These are phyloP conservation scores for Patiria pectinifera DNA, from an alignment of 53 echinoderm and acorn worm species.

Conservation along the genomic window DNA sequence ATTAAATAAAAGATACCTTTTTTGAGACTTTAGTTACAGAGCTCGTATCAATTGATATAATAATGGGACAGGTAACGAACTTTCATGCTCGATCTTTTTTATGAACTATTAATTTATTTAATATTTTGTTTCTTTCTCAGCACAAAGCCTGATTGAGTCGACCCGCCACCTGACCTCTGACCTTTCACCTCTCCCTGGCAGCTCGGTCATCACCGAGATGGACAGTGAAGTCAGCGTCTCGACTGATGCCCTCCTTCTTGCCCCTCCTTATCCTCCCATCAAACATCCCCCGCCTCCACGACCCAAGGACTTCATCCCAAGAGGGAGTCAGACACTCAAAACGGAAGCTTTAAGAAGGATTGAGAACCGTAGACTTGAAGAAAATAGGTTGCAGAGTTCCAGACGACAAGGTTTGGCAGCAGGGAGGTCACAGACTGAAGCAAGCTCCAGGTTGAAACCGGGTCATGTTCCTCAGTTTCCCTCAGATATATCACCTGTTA, in stretches of 20 bases:
- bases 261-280: slow-evolving; percentile 56
- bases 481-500: slow-evolving; percentile 25
- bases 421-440: background rate
- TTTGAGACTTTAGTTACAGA: no score
- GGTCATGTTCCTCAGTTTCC: slow-evolving; percentile 1
- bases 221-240: slow-evolving; percentile 74
- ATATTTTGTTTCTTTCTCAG: background rate
- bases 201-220: slow-evolving; percentile 64
- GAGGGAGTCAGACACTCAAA: background rate
- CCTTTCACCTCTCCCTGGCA: slow-evolving; percentile 67
- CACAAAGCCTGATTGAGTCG: slow-evolving; percentile 36
- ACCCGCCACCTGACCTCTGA: slow-evolving; percentile 57
- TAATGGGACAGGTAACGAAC: no score
- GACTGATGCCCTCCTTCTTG: slow-evolving; percentile 76
- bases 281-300: background rate
- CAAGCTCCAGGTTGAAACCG: background rate
- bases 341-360: slow-evolving; percentile 3
- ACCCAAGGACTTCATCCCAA: background rate
- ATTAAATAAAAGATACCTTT: no score
- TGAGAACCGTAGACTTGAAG: background rate
- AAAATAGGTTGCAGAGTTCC: background rate
- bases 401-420: background rate
- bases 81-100: background rate
- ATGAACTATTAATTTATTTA: background rate
- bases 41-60: no score